Evolutionary conservation across 2,113 vertebrate genomes (phyloP).

Genomic region (Clinocottus analis): DNA sequence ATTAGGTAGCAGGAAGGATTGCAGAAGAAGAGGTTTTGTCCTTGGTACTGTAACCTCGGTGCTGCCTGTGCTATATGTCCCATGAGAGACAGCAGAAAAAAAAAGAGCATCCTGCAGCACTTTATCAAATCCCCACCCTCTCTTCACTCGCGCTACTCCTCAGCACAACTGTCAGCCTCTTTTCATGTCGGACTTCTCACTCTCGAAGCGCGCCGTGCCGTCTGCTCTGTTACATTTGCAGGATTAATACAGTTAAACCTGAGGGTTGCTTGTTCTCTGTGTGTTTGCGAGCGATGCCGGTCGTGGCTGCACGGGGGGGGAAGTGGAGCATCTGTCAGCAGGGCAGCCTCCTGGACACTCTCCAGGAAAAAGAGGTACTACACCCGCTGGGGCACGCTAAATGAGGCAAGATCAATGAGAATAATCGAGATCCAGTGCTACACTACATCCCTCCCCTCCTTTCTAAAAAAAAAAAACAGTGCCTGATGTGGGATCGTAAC

Average conservation of each 20-base stretch:
- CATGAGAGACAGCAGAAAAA: conserved; percentile 66
- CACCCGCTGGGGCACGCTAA: conserved; percentile 60
- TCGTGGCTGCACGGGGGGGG: conserved; percentile 41
- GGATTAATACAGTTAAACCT: conserved; percentile 22
- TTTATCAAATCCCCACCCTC: conserved; percentile 70
- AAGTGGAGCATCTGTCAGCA: conserved; percentile 73
- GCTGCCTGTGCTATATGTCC: conserved; percentile 70
- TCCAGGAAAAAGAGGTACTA: conserved; percentile 71
- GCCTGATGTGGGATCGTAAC: conserved; percentile 26
- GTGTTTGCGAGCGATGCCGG: conserved; percentile 27
- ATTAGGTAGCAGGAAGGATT: conserved; percentile 28
- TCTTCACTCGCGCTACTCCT: conserved; percentile 51
- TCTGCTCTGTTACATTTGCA: conserved; percentile 20
- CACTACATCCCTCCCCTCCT: neutral
- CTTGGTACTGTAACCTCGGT: conserved; percentile 78
- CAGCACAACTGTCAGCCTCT: conserved; percentile 74
- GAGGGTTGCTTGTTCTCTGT: conserved; percentile 40
- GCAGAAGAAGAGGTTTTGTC: conserved; percentile 77
- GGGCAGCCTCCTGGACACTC: conserved; percentile 73
- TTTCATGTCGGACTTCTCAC: conserved; percentile 39
- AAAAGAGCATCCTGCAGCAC: conserved; percentile 81
- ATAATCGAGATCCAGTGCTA: conserved; percentile 38
- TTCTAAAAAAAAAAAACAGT: conserved; percentile 9
- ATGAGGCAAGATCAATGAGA: conserved; percentile 71
- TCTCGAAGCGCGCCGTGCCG: conserved; percentile 27